A percentile compares a stretch with the other conserved stretches of the same genome.
Conservation (phyloP, 2,113 vertebrate species). For the Nycticebus coucang region DNA sequence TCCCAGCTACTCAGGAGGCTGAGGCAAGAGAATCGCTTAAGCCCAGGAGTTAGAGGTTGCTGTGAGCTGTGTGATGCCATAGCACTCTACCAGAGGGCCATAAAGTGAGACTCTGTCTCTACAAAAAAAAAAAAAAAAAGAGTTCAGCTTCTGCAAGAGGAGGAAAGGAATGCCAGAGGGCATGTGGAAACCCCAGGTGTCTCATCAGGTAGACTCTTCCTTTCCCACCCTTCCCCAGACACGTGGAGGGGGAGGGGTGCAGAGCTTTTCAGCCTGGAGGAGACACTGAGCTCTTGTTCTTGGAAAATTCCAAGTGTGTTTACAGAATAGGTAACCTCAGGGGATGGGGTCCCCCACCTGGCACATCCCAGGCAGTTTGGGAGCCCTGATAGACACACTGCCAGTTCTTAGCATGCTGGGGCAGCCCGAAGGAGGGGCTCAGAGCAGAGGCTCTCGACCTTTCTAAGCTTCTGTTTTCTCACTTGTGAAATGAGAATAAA, state of each 20-base stretch:
- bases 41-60: too few species aligned
- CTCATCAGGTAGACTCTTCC: background rate
- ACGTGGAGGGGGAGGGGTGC: background rate
- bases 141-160: background rate
- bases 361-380: background rate
- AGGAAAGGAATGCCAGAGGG: background rate
- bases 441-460: background rate
- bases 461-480: background rate
- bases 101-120: too few species aligned
- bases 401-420: background rate
- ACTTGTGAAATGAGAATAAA: background rate
- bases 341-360: fast-evolving
- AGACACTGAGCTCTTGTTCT: background rate
- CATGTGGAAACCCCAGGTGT: background rate
- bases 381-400: background rate
- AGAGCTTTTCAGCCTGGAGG: background rate
- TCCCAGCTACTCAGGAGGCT: too few species aligned
- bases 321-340: background rate
- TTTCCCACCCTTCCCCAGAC: background rate
- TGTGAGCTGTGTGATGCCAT: too few species aligned
- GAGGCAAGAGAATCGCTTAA: too few species aligned
- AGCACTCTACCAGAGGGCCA: too few species aligned
- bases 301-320: background rate
- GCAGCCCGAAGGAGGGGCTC: background rate
- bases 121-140: too few species aligned